A percentile compares a stretch with the other conserved stretches of the same genome.
Conservation (phyloP, 2,113 vertebrate genomes). For the Pterocles orientalis region DNA sequence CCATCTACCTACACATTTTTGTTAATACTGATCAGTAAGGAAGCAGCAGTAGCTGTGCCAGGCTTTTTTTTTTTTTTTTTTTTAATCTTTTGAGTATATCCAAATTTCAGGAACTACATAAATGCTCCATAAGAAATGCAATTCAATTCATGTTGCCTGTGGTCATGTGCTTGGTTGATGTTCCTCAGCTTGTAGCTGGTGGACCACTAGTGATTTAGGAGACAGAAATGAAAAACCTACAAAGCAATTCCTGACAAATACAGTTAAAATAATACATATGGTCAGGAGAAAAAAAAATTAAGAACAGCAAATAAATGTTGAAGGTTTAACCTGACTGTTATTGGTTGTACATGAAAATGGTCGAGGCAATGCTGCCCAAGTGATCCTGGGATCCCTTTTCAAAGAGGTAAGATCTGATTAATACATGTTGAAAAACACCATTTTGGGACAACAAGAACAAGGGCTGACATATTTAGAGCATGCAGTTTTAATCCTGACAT, state of each 20-base stretch:
- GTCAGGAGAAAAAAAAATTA: not conserved
- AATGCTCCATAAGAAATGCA: not conserved
- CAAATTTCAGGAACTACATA: not conserved
- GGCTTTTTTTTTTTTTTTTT: not conserved
- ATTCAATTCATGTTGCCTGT: not conserved
- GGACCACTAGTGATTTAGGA: not conserved
- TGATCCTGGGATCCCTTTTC: not conserved
- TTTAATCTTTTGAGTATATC: not conserved
- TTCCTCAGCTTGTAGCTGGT: not conserved
- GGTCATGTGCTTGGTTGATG: not conserved
- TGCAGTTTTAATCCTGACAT: not conserved
- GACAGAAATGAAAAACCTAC: not conserved
- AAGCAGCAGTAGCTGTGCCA: not conserved
- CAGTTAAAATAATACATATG: not conserved
- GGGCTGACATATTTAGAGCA: not conserved
- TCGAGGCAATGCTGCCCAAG: not conserved
- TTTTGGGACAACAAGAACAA: not conserved
- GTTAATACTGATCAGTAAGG: not conserved
- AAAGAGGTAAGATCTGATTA: not conserved
- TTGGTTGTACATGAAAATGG: not conserved
- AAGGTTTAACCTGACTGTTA: not conserved
- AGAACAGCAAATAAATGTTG: not conserved
- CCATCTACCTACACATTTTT: not conserved
- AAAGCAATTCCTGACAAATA: not conserved
- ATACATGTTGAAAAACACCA: not conserved